Evolutionary conservation across 1,140 invertebrate genomes (phyloP), one percentile per base, ranked within the genome.

Genomic region (Gryllus bimaculatus): DNA sequence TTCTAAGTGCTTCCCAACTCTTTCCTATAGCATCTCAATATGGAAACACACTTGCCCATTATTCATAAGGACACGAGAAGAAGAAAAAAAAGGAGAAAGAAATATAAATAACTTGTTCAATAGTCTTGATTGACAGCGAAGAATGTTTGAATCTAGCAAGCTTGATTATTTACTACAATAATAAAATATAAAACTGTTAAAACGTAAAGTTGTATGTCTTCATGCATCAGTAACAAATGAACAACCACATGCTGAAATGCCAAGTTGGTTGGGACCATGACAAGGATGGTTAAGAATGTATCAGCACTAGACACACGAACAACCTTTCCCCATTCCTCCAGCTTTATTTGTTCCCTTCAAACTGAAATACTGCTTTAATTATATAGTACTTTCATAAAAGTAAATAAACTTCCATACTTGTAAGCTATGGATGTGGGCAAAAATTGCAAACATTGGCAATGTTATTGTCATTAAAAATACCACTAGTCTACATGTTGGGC

Each of bases 401-500:
- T 39, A 66, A 66, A 66, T 66, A 13, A 66, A 66, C 18, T 66
- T 66, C 26, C 26, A 39, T 39, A 66, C 18, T 18, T 3, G 54
- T 66, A 66, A 66, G 18, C 18, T 18, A 66, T 66, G 54, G 26
- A 39, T 66, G 54, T 66, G 54, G 10, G 18, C 54, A 66, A 18
- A 39, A 66, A 66, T 18, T 66, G 54, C 54, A 13, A 66, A 66
- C 54, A 66, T 66, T 66, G 54, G 54, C 18, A 66, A 66, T 66
- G 54, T 66, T 66, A 66, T 66, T 66, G 54, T 66, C 54, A 66
- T 66, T 66, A 66, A 66, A 66, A 66, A 66, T 66, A 66, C 18
- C 18, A 66, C 54, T 66, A 66, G 18, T 10, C 54, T 66, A 66
- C 18, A 66, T 66, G 54, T 13, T 66, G 54, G 54, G 54, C 54